Conservation (phyloP, 2,113 vertebrate species). For the Cygnus buccinator region DNA sequence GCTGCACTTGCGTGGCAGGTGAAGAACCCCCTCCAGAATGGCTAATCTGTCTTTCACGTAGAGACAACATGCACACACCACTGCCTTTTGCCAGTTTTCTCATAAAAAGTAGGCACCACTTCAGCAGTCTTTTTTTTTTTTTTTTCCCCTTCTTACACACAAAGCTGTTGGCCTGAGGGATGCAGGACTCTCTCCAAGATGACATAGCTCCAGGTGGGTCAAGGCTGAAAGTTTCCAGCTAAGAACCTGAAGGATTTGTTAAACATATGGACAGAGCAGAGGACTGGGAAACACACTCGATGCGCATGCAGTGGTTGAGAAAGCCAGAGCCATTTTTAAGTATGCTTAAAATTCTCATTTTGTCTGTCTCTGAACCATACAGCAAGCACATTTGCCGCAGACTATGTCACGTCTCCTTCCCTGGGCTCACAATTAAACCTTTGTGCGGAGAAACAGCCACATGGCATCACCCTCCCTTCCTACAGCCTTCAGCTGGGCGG, state of each 20-base stretch:
- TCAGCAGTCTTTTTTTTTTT: background rate
- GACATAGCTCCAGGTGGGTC: slow-evolving; percentile 68
- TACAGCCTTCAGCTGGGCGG: background rate
- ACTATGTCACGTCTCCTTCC: background rate
- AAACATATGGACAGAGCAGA: background rate
- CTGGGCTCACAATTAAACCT: background rate
- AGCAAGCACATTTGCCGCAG: background rate
- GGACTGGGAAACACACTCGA: background rate
- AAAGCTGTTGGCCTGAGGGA: slow-evolving; percentile 10
- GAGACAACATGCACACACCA: background rate
- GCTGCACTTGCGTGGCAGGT: background rate
- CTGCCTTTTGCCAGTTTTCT: slow-evolving; percentile 25
- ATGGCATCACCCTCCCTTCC: background rate
- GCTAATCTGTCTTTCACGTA: background rate
- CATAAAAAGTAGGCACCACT: slow-evolving; percentile 30
- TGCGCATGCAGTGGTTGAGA: background rate
- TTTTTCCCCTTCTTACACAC: background rate
- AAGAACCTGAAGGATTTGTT: slow-evolving; percentile 21
- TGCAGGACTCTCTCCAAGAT: slow-evolving; percentile 47
- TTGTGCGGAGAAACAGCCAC: background rate
- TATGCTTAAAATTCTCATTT: background rate
- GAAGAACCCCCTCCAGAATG: background rate
- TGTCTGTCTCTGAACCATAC: background rate
- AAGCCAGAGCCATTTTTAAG: background rate
- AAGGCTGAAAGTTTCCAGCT: slow-evolving; percentile 55